Evolutionary conservation across 1,140 invertebrate genomes (phyloP).

Genomic region (Drosophila quadrilineata): DNA sequence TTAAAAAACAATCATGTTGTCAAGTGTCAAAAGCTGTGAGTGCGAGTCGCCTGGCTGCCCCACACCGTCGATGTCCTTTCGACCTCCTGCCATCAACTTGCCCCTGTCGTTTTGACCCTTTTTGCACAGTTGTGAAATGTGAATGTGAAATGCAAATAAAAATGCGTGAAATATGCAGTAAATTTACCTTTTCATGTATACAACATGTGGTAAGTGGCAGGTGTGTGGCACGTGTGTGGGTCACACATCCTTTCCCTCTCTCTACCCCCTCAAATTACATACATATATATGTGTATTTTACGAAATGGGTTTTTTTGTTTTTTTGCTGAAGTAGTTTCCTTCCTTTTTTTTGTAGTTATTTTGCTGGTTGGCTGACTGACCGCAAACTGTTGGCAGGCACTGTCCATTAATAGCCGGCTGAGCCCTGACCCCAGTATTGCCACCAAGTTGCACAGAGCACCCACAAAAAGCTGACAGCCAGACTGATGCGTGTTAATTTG

Average conservation of each 20-base stretch:
- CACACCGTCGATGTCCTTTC: not conserved
- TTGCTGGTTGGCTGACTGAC: conserved; percentile 49
- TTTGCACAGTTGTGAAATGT: conserved; percentile 19
- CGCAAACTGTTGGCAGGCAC: conserved; percentile 68
- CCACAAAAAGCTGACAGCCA: conserved; percentile 20
- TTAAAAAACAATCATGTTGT: conserved; percentile 76
- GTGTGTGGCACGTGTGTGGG: not conserved
- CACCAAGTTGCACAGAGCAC: conserved; percentile 12
- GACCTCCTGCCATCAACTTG: not conserved
- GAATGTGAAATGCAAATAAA: conserved; percentile 72
- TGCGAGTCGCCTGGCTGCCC: conserved; percentile 36
- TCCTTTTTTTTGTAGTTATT: conserved; percentile 6
- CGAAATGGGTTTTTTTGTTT: conserved; percentile 15
- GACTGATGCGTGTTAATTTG: conserved; percentile 74
- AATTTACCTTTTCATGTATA: conserved; percentile 44
- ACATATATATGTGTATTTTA: conserved; percentile 7
- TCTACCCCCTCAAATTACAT: no score
- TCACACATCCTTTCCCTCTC: no score
- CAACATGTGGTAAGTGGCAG: conserved; percentile 16
- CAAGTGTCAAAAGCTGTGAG: conserved; percentile 70
- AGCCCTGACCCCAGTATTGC: no score
- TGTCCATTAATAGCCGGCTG: conserved; percentile 41
- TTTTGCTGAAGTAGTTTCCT: conserved; percentile 23
- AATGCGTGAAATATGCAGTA: conserved; percentile 72
- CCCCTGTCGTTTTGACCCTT: not conserved